Evolutionary conservation across 1,140 invertebrate genomes (phyloP), one percentile per base, ranked within the genome.

Genomic region (Hycleus cichorii): DNA sequence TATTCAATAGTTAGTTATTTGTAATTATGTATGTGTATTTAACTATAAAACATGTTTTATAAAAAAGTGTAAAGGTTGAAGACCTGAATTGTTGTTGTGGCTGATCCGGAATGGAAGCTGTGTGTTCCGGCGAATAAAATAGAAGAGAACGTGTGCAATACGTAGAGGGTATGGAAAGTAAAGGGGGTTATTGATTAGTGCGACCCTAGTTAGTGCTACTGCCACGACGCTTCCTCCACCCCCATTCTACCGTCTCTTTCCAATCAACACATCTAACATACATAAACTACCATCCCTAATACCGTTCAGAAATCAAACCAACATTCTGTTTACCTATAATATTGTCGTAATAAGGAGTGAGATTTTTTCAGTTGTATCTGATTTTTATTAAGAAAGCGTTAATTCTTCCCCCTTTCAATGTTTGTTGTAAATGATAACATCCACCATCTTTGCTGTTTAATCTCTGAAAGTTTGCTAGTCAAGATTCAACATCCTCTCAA

Each of bases 141-240:
- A n/a, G 39, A 10, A 39, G 51, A 51, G 53, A 50, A 44, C 24
- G 12, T 51, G 68, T 47, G 10, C 46, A 18, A 18, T 18, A 18
- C 18, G 18, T 18, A 18, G 18, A 18, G 18, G 18, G 18, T 18
- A 18, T 18, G 18, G 18, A 18, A 18, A 18, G 18, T 18, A 18
- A 52, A 58, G 58, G 63, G 64, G 61, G 63, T 63, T 71, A 71
- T 71, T 71, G 69, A 71, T 71, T 71, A 71, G 67, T 58, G 65
- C 64, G 65, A 69, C 69, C 69, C 69, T 71, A 71, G 67, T 71
- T 71, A 71, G 62, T 18, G 18, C 18, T 18, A 18, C 18, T 18
- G 18, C 18, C 18, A 18, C 18, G 18, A 18, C 18, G 18, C 18
- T 18, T 18, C 69, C 60, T 43, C 62, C 58, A 38, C 51, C 56